Percentiles rank a stretch among this genome's conserved stretches.
Conservation (phyloP, 1,140 invertebrate genomes). For the Cylas formicarius region DNA sequence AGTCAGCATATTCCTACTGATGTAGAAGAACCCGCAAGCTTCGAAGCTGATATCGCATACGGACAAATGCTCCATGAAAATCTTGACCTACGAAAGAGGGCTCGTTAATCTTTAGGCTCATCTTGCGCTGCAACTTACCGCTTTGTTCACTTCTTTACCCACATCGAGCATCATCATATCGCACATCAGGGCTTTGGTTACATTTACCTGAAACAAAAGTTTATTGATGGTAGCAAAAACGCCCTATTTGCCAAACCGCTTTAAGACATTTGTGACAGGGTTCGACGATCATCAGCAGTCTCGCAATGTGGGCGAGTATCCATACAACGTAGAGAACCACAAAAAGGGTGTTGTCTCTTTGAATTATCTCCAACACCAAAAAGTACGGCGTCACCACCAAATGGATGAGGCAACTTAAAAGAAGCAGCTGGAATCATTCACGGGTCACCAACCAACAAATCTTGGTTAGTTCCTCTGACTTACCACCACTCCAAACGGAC, state of each 20-base stretch:
- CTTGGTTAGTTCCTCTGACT: no score
- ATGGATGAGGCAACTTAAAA: constrained; percentile 60
- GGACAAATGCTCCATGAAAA: constrained; percentile 59
- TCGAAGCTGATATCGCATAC: constrained; percentile 54
- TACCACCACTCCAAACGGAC: constrained; percentile 10
- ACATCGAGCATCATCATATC: constrained; percentile 3
- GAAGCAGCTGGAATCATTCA: constrained; percentile 40
- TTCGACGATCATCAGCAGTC: constrained; percentile 59
- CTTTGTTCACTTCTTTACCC: constrained; percentile 8
- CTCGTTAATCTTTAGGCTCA: no score
- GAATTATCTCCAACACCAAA: constrained; percentile 55
- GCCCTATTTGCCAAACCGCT: no score
- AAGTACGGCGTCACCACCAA: constrained; percentile 66
- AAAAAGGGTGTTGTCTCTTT: constrained; percentile 40
- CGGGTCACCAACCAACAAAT: no score
- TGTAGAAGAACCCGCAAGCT: constrained; percentile 55
- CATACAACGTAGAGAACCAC: constrained; percentile 53
- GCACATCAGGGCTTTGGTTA: no score
- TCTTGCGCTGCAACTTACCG: no score
- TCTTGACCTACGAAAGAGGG: constrained; percentile 45
- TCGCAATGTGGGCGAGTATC: constrained; percentile 55
- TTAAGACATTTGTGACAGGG: constrained; percentile 53
- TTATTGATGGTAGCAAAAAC: no score
- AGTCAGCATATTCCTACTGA: constrained; percentile 56
- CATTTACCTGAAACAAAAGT: no score